A percentile compares a stretch with the other conserved stretches of the same genome.
These are phyloP conservation scores for Colistium nudipinnis DNA, from an alignment of 2,113 vertebrate genomes.

Conservation along the genomic window DNA sequence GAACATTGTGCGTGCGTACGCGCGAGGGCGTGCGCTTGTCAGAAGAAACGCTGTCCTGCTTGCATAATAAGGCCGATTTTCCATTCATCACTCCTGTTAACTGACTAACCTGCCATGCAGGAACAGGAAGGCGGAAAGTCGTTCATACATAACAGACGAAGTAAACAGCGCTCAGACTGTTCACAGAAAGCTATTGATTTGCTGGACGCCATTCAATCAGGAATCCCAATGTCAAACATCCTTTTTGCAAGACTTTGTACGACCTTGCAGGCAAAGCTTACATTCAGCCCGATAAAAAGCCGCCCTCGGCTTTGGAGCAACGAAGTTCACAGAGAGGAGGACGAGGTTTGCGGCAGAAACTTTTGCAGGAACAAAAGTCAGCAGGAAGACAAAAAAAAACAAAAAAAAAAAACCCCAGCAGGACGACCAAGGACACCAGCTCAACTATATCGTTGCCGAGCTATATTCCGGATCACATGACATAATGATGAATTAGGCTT, in stretches of 20 bases:
- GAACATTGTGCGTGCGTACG: neutral
- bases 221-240: constrained; percentile 18
- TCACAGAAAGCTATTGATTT: constrained; percentile 39
- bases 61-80: constrained; percentile 49
- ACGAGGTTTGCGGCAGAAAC: constrained; percentile 36
- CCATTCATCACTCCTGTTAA: constrained; percentile 39
- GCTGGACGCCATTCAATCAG: constrained; percentile 3
- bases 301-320: constrained; percentile 7
- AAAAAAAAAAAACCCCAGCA: neutral
- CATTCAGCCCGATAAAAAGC: constrained; percentile 22
- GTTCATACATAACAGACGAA: constrained; percentile 58
- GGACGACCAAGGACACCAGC: constrained; percentile 53
- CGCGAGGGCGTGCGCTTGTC: neutral
- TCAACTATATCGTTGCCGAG: constrained; percentile 32
- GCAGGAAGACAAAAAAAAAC: neutral
- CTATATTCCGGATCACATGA: constrained; percentile 50
- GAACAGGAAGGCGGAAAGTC: constrained; percentile 24
- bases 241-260: constrained; percentile 12
- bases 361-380: constrained; percentile 5
- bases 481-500: constrained; percentile 61
- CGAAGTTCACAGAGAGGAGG: neutral
- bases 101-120: constrained; percentile 21
- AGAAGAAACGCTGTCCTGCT: constrained; percentile 35
- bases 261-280: constrained; percentile 24
- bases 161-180: neutral